Percentiles rank a stretch among this genome's conserved stretches.
phyloP scores from a whole-genome alignment of 2,888 invertebrate genomes.

The Volucella bombylans region DNA sequence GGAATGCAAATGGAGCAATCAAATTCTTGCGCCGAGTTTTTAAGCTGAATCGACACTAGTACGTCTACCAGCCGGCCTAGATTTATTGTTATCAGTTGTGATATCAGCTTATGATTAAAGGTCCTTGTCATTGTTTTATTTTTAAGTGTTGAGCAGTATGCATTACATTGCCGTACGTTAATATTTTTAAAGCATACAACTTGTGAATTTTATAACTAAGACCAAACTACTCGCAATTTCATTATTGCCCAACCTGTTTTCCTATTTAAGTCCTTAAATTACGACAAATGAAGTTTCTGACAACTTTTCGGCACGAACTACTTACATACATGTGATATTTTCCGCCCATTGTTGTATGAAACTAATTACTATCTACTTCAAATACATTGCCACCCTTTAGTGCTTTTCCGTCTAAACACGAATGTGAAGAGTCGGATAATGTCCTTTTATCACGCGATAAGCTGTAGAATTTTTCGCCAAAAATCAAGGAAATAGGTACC shows the following conservation, averaged over 20 bases:
- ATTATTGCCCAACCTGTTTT: conserved; percentile 12
- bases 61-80: no score
- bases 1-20: no score
- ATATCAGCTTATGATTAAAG: no score
- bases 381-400: conserved; percentile 14
- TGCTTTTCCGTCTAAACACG: neutral
- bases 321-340: neutral
- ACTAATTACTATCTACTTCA: conserved; percentile 1
- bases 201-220: neutral
- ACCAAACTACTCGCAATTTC: neutral
- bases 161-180: no score
- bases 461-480: neutral
- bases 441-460: conserved; percentile 45
- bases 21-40: no score
- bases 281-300: conserved; percentile 26
- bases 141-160: no score
- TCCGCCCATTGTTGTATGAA: neutral
- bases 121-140: no score
- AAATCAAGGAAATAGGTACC: no score
- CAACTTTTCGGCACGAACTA: conserved; percentile 8
- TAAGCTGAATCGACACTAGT: no score
- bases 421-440: conserved; percentile 39
- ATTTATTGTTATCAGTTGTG: no score
- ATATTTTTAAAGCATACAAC: no score
- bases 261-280: conserved; percentile 26